These are phyloP conservation scores for Delphinus delphis DNA, from an alignment of 2,113 vertebrate species.

Conservation along the genomic window DNA sequence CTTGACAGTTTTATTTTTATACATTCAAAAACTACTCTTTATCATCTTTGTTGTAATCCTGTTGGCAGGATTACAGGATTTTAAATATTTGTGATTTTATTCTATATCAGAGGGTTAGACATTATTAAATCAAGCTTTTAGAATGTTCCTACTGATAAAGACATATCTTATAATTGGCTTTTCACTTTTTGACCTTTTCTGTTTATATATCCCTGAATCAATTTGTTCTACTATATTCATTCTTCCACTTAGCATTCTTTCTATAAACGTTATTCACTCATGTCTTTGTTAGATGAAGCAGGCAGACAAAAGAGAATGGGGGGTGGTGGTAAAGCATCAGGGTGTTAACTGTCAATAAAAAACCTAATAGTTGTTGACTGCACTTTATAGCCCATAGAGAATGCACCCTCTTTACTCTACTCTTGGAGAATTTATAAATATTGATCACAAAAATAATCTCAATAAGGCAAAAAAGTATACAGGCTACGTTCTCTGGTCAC, in stretches of 20 bases:
- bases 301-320: neutral
- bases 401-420: neutral
- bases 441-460: neutral
- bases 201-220: neutral
- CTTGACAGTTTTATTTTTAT: slow-evolving; percentile 25
- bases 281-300: neutral
- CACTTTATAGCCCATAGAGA: neutral
- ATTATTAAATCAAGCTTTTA: neutral
- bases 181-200: neutral
- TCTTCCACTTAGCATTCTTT: neutral
- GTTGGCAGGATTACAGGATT: neutral
- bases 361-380: neutral
- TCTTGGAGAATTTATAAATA: neutral
- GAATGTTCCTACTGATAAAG: neutral
- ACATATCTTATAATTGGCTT: neutral
- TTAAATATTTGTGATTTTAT: neutral
- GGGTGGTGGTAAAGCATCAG: neutral
- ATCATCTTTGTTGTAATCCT: neutral
- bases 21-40: neutral
- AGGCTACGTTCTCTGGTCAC: neutral
- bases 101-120: neutral
- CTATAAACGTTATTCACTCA: neutral
- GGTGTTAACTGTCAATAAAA: neutral
- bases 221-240: neutral
- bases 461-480: neutral